A percentile compares a stretch with the other conserved stretches of the same genome.
phyloP scores from a whole-genome alignment of 2,113 vertebrate genomes.

The mouse (Mus musculus) region GRCm39 chr1:150904001-150904500 shows the following conservation, averaged over 20 bases:
- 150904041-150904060: too few relatives aligned
- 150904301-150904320: background rate
- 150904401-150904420: too few relatives aligned
- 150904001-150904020: too few relatives aligned
- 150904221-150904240: background rate
- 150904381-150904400: too few relatives aligned
- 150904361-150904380: too few relatives aligned
- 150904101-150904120: background rate
- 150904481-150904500: too few relatives aligned
- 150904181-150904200: background rate
- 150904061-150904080: too few relatives aligned
- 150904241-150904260: background rate
- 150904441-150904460: too few relatives aligned
- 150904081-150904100: background rate
- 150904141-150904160: background rate
- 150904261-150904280: background rate
- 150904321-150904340: background rate
- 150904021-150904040: too few relatives aligned
- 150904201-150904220: background rate
- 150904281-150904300: background rate
- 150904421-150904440: too few relatives aligned
- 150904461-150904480: too few relatives aligned
- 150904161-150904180: slow-evolving; percentile 25
- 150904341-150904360: too few relatives aligned
- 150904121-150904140: background rate